Conservation (phyloP, 1,140 invertebrate genomes). For the Caenorhabditis brenneri region DNA sequence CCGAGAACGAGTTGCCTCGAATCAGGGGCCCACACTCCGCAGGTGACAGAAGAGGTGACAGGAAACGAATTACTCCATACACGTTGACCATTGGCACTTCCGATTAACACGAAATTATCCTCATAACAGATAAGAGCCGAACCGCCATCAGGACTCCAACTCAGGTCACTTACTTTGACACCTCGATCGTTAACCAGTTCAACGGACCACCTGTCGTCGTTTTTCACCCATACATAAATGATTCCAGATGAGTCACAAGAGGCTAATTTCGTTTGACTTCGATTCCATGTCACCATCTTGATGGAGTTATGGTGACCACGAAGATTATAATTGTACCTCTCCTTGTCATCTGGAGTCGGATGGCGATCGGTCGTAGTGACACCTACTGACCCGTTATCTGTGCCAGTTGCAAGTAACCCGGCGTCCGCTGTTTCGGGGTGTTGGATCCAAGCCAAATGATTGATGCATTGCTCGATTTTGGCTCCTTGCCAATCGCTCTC, state of each 20-base stretch:
- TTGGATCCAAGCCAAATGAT: constrained; percentile 41
- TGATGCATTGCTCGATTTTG: constrained; percentile 60
- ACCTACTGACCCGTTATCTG: constrained; percentile 62
- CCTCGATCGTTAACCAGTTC: constrained; percentile 97
- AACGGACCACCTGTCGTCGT: constrained; percentile 97
- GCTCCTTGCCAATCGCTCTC: constrained; percentile 64
- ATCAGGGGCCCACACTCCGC: constrained; percentile 95
- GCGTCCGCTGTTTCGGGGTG: constrained; percentile 50
- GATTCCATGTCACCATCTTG: constrained; percentile 93
- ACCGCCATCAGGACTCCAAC: constrained; percentile 95
- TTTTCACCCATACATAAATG: constrained; percentile 99
- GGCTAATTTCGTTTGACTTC: constrained; percentile 95
- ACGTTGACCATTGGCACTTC: constrained; percentile 89
- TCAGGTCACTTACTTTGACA: constrained; percentile 86
- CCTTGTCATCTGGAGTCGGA: constrained; percentile 72
- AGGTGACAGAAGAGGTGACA: constrained; percentile 79
- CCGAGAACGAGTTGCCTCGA: constrained; percentile 82
- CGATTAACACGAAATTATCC: constrained; percentile 71
- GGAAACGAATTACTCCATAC: constrained; percentile 98
- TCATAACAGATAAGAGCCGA: constrained; percentile 97
- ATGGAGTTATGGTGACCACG: constrained; percentile 94
- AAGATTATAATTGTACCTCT: constrained; percentile 95
- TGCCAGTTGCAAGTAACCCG: constrained; percentile 57
- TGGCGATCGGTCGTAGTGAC: constrained; percentile 62
- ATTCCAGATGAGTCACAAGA: constrained; percentile 84